These are phyloP conservation scores for Papilio elwesi DNA, from an alignment of 2,888 invertebrate genomes.

Conservation along the genomic window DNA sequence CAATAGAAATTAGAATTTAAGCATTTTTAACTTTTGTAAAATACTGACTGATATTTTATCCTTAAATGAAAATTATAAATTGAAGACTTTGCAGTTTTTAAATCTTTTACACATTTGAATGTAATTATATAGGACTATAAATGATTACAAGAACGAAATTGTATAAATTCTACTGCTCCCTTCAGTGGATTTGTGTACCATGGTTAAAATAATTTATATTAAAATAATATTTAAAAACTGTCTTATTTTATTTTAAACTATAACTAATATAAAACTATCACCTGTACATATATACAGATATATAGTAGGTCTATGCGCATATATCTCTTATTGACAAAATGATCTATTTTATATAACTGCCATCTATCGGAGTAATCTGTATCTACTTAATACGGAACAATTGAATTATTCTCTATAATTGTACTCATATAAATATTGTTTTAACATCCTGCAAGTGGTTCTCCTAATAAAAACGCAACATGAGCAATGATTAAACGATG, in stretches of 20 bases:
- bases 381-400: neutral
- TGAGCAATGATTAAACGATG: too few species aligned
- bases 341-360: neutral
- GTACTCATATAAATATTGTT: neutral
- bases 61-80: conserved; percentile 15
- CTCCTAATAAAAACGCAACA: too few species aligned
- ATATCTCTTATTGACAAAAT: neutral
- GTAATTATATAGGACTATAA: conserved; percentile 15
- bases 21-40: conserved; percentile 56
- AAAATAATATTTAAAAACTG: conserved; percentile 30
- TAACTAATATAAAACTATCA: neutral
- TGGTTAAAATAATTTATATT: conserved; percentile 40
- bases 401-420: too few species aligned
- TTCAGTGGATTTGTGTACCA: conserved; percentile 42
- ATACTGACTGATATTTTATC: conserved; percentile 66
- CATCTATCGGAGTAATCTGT: neutral
- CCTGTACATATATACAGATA: too few species aligned
- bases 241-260: conserved; percentile 10
- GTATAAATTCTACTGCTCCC: conserved; percentile 35
- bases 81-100: conserved; percentile 7
- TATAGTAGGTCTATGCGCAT: too few species aligned
- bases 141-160: conserved; percentile 16
- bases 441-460: neutral
- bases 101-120: conserved; percentile 10
- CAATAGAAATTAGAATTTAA: conserved; percentile 32